Conservation (phyloP, 1,140 invertebrate species). For the Trinorchestia longiramus region DNA sequence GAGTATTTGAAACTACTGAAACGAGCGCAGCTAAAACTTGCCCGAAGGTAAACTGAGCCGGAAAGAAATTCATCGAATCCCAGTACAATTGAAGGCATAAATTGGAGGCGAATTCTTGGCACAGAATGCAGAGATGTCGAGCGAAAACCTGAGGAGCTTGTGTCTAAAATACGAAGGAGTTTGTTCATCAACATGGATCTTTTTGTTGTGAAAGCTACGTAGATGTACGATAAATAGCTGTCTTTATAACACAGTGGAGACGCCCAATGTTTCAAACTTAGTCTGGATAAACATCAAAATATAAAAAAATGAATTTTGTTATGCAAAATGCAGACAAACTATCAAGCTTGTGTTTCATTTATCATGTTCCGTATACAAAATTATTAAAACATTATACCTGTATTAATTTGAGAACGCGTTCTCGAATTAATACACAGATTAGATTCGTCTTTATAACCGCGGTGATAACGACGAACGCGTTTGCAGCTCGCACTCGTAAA, state of each 20-base stretch:
- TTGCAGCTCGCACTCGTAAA: too few species aligned
- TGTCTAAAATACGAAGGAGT: not conserved
- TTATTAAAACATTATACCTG: not conserved
- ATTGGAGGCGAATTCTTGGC: not conserved
- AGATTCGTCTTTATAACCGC: too few species aligned
- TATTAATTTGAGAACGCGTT: too few species aligned
- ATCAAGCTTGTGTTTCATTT: not conserved
- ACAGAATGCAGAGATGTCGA: not conserved
- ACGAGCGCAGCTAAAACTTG: not conserved
- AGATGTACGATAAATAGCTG: not conserved
- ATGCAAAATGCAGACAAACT: not conserved
- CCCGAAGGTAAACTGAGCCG: not conserved
- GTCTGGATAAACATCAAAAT: not conserved
- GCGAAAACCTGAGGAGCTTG: not conserved
- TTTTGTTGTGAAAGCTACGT: not conserved
- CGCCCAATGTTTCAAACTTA: not conserved
- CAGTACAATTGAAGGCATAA: not conserved
- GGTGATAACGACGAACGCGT: too few species aligned
- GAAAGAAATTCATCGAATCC: slow-evolving; percentile 1
- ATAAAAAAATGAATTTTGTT: not conserved
- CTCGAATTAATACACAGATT: too few species aligned
- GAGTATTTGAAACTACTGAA: not conserved
- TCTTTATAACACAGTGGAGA: not conserved
- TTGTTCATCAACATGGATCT: not conserved
- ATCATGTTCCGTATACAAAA: not conserved